phyloP scores from a whole-genome alignment of 37 sponge, comb jelly and placozoan genomes.

The Eunapius fragilis region DNA sequence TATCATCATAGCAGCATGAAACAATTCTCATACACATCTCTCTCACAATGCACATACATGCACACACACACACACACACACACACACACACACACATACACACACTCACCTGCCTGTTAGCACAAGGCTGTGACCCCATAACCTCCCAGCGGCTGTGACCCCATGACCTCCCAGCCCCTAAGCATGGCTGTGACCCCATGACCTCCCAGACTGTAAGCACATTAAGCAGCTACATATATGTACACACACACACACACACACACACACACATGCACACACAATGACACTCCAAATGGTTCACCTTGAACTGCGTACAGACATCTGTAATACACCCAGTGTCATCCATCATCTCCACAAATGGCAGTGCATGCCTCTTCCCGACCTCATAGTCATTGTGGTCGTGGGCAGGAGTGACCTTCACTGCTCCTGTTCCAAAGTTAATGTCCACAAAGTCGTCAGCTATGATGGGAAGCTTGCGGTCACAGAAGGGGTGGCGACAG shows the following conservation, averaged over 20 bases:
- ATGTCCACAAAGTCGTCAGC: constrained; percentile 94
- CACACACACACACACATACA: too few relatives aligned
- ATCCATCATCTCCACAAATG: constrained; percentile 92
- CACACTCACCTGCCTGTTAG: constrained; percentile 81
- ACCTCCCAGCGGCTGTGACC: neutral
- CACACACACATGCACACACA: neutral
- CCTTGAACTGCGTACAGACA: constrained; percentile 70
- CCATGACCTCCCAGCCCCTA: neutral
- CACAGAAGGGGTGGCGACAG: constrained; percentile 85
- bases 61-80: too few relatives aligned
- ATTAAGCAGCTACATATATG: neutral
- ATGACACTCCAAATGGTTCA: neutral
- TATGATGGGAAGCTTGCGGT: constrained; percentile 82
- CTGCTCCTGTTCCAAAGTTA: constrained; percentile 96
- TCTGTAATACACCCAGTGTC: constrained; percentile 91
- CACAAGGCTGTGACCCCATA: constrained; percentile 30
- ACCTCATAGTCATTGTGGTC: constrained; percentile 97
- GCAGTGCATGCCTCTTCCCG: constrained; percentile 88
- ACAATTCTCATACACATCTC: too few relatives aligned
- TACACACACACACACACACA: neutral
- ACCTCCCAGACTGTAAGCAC: too few relatives aligned
- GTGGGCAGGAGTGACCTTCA: constrained; percentile 99
- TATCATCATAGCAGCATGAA: too few relatives aligned
- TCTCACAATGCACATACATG: too few relatives aligned
- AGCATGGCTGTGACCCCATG: neutral